Evolutionary conservation across 2,888 invertebrate genomes (phyloP).

Genomic region (Meliscaeva auricollis): DNA sequence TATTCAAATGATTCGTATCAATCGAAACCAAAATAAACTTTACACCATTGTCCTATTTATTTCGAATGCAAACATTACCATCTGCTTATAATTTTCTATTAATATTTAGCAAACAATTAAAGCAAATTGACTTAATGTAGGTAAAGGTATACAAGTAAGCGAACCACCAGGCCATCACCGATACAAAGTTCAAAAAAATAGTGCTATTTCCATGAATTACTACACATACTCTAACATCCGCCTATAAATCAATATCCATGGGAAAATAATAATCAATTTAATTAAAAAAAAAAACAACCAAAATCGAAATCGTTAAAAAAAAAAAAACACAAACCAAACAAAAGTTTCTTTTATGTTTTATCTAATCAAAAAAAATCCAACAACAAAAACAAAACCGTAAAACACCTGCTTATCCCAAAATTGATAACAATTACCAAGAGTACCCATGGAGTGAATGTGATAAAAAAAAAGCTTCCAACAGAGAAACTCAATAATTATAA

Average conservation of each 20-base stretch:
- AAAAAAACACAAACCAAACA: not conserved
- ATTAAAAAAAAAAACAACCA: conserved; percentile 9
- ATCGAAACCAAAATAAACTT: no score
- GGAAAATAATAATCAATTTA: not conserved
- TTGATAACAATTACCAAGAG: conserved; percentile 42
- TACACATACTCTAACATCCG: no score
- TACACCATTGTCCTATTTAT: no score
- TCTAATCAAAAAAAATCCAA: conserved; percentile 27
- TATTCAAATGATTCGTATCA: no score
- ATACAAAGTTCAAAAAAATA: conserved; percentile 12
- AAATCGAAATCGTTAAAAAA: not conserved
- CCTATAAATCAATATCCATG: not conserved
- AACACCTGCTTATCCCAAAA: conserved; percentile 53
- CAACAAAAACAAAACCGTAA: conserved; percentile 12
- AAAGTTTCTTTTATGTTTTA: conserved; percentile 15
- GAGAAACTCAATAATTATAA: conserved; percentile 15
- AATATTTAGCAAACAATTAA: not conserved
- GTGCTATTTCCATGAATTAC: not conserved
- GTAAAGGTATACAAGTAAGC: no score
- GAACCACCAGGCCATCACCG: no score
- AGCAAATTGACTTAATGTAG: no score
- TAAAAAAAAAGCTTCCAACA: conserved; percentile 54
- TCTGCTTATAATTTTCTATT: no score
- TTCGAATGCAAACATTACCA: no score
- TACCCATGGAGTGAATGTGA: conserved; percentile 17